Conservation (phyloP, 2,113 vertebrate species). For the Marcusenius ussheri region DNA sequence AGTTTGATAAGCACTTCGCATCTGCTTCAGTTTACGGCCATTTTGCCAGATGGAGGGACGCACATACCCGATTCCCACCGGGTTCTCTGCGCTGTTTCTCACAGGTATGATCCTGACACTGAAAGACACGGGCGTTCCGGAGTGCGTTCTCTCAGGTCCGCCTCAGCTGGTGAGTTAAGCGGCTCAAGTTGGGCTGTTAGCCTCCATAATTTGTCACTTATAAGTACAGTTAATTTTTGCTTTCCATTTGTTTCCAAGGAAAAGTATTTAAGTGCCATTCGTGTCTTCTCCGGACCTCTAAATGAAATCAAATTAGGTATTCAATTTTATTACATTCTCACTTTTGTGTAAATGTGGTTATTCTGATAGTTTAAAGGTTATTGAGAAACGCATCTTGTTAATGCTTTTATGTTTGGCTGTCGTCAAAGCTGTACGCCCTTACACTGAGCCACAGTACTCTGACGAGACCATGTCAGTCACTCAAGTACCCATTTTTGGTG, state of each 20-base stretch:
- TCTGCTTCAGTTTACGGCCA: background rate
- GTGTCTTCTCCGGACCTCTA: slow-evolving; percentile 56
- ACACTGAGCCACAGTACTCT: slow-evolving; percentile 41
- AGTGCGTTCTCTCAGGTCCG: slow-evolving; percentile 81
- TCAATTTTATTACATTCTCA: slow-evolving; percentile 15
- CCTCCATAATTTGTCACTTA: background rate
- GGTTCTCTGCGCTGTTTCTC: background rate
- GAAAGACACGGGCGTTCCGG: slow-evolving; percentile 75
- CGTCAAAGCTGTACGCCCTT: slow-evolving; percentile 53
- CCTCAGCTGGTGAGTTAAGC: slow-evolving; percentile 78
- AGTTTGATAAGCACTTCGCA: background rate
- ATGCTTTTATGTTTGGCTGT: background rate
- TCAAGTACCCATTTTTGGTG: slow-evolving; percentile 80
- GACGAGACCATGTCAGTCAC: slow-evolving; percentile 65
- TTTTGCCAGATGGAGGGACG: background rate
- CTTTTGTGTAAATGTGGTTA: background rate
- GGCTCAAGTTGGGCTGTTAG: background rate
- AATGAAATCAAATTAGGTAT: slow-evolving; percentile 59
- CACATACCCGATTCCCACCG: background rate
- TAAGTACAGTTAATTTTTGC: background rate
- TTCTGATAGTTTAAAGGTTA: background rate
- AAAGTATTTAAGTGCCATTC: slow-evolving; percentile 56
- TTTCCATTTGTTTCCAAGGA: slow-evolving; percentile 36
- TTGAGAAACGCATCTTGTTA: background rate
- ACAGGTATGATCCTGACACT: slow-evolving; percentile 85